phyloP scores from a whole-genome alignment of 2,888 invertebrate species.

The Trisateles emortualis region DNA sequence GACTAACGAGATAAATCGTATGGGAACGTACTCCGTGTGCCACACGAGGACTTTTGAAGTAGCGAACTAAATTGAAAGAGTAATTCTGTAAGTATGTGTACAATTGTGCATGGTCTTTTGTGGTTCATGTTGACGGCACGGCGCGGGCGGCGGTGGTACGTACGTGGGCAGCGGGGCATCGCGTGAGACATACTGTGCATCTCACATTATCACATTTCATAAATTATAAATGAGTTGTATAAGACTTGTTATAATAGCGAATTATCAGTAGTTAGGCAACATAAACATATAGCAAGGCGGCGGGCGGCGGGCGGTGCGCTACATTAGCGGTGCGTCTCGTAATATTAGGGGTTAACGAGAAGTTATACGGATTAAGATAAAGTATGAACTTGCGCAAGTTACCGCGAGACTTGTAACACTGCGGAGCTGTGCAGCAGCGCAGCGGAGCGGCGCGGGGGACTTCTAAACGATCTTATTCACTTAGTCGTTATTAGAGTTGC shows the following conservation, averaged over 20 bases:
- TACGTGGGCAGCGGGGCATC: conserved; percentile 14
- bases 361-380: conserved; percentile 37
- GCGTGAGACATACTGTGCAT: conserved; percentile 32
- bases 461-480: conserved; percentile 28
- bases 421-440: not conserved
- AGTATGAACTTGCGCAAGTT: conserved; percentile 27
- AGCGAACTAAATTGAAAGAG: conserved; percentile 1
- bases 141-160: conserved; percentile 1
- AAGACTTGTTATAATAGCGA: conserved; percentile 24
- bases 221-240: conserved; percentile 29
- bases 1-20: conserved; percentile 37
- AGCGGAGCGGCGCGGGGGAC: conserved; percentile 1
- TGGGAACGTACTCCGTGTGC: conserved; percentile 15
- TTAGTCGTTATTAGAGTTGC: conserved; percentile 21
- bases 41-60: conserved; percentile 9
- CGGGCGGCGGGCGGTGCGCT: conserved; percentile 2
- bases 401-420: conserved; percentile 8
- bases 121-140: too few species aligned
- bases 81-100: not conserved
- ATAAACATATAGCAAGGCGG: conserved; percentile 46
- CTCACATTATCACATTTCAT: conserved; percentile 16
- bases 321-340: conserved; percentile 5
- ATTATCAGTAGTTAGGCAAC: conserved; percentile 24
- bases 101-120: not conserved
- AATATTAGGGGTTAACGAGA: conserved; percentile 32